Conservation (phyloP, 1,140 invertebrate genomes). For the Luehdorfia chinensis region DNA sequence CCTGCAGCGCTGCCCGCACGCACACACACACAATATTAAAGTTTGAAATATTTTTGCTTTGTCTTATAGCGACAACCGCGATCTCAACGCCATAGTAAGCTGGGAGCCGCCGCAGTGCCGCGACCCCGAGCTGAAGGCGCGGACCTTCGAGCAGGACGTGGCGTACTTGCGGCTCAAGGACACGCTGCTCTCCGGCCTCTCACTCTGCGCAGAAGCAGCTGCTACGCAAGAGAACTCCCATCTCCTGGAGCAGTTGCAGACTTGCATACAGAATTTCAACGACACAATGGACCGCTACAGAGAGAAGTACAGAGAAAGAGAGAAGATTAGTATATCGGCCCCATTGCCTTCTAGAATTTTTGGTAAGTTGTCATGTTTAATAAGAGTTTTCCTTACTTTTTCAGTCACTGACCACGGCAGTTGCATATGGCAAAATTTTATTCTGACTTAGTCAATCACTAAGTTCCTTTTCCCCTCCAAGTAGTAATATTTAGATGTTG, state of each 20-base stretch:
- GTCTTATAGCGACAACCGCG: constrained; percentile 79
- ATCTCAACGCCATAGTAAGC: constrained; percentile 77
- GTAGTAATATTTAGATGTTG: too few species aligned
- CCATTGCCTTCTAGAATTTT: constrained; percentile 62
- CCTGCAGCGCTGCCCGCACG: neutral
- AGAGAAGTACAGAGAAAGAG: constrained; percentile 30
- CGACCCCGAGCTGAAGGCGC: constrained; percentile 82
- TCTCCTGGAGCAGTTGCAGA: constrained; percentile 38
- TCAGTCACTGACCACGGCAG: too few species aligned
- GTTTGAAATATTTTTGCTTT: constrained; percentile 17
- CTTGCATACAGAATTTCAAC: constrained; percentile 41
- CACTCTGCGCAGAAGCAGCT: constrained; percentile 36
- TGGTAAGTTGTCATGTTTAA: constrained; percentile 36
- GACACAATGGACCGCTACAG: constrained; percentile 32
- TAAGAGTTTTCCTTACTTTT: too few species aligned
- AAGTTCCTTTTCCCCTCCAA: too few species aligned
- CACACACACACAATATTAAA: neutral
- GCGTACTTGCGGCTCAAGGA: constrained; percentile 58
- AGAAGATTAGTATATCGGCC: constrained; percentile 36
- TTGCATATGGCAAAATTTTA: too few species aligned
- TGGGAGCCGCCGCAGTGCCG: constrained; percentile 83
- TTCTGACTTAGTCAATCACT: too few species aligned
- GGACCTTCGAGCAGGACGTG: constrained; percentile 60
- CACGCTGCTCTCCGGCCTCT: constrained; percentile 49
- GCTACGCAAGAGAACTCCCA: neutral